Base-by-base conservation (phyloP, 2,113 vertebrate genomes). In the Fregetta grallaria region DNA sequence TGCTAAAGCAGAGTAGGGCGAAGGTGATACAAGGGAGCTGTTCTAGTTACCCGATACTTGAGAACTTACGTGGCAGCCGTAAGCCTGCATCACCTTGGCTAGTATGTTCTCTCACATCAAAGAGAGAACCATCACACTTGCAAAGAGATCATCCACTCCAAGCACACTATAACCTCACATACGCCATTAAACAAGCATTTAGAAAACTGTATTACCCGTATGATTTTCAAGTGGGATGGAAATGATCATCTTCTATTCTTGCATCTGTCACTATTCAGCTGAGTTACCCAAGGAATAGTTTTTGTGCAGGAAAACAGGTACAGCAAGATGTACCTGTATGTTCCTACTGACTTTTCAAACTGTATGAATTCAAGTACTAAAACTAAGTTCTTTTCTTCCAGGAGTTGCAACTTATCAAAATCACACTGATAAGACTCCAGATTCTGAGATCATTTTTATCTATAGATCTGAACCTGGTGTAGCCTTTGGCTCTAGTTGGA, bases 241-340 rank as follows among this genome's bases (percentile, higher is more conserved):
- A 66, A 18, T 7, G 10, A 59, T 18, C 10, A 19, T 8, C 16
- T 55, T 20, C 30, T 62, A 3, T 15, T 66, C 32, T 58, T 42
- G 19, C 17, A 66, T 42, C 65, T 70, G 29, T 23, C 49, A 36
- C 23, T 44, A 45, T 10, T 45, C 15, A 52, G 50, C 13, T 1
- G 0, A 70, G 10, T 7, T 50, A 44, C n/a, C 12, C 42, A 71
- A 84, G 19, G 12, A 70, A 45, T 3, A 52, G 1, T 0, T 80
- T 72, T 61, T 42, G 21, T 6, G 13, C 50, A 68, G 19, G 13
- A 76, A 73, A 85, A 79, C 9, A 84, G 25, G 30, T 45, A 87
- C 3, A 13, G 23, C 3, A 61, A 84, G 53, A 58, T 18, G 10
- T 91, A 44, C 4, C 44, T 17, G 1, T 19, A 27, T 8, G 38